Base-by-base conservation (phyloP, 2,888 invertebrate species). In the Mesoligia furuncula region DNA sequence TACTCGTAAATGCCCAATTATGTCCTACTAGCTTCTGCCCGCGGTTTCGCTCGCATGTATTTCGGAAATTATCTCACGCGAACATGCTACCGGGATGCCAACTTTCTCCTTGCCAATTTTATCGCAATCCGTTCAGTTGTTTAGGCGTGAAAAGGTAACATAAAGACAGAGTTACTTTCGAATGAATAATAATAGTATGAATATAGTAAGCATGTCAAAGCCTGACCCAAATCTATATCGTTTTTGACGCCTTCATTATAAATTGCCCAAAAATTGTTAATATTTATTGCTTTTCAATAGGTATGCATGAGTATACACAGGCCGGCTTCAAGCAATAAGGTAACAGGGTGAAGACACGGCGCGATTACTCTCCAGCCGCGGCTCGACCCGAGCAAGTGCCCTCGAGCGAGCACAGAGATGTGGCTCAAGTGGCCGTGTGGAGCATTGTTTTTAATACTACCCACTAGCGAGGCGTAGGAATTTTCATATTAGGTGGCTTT, bases 391-490 rank as follows among this genome's bases (percentile, higher is more conserved):
- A 64, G 78, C 81, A 74, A 90, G 89, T 73, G 85, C 86, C 80
- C 89, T 90, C 82, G 80, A 89, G 77, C 79, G 75, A 79, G 79
- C 82, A 82, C 81, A 77, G 81, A 86, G 84, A 80, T 85, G 81
- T 79, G 72, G 73, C 84, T 85, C 82, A 67, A 90, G 89, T 71
- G 83, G 74, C 75, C 80, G 80, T 85, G 85, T 83, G 67, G 78
- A 85, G 85, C 83, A 87, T 89, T 88, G 85, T 88, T 90, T 82
- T 85, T 84, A 85, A 84, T 86, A 81, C 79, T 71, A 79, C 74
- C 80, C 82, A 84, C 86, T 75, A 86, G 45, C 73, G 24, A 42
- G 17, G n/a, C 62, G 24, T 69, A 65, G 73, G 75, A 84, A 83
- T 78, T 83, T 64, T 78, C 66, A 77, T 77, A 59, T 73, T 65